Evolutionary conservation across 2,113 vertebrate species (phyloP).

Genomic region (Thunnus thynnus): DNA sequence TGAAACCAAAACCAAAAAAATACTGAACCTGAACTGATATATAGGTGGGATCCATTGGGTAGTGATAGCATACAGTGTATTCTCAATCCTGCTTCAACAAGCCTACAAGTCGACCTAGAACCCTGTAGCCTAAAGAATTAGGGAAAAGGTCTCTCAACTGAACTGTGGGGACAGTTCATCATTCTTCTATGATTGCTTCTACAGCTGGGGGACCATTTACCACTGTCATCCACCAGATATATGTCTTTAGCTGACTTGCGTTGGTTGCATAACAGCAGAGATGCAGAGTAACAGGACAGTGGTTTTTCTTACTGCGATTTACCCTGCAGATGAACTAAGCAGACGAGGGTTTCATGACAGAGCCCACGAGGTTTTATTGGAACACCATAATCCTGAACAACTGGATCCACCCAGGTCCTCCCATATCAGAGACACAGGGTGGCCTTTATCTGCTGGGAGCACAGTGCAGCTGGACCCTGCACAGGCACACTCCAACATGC

Average conservation of each 20-base stretch:
- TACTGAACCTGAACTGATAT: neutral
- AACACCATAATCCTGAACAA: conserved; percentile 46
- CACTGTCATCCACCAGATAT: conserved; percentile 15
- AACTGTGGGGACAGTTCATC: neutral
- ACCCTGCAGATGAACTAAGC: conserved; percentile 41
- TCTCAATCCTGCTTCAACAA: neutral
- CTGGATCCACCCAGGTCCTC: conserved; percentile 32
- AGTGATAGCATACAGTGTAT: too few relatives aligned
- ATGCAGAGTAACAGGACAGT: conserved; percentile 28
- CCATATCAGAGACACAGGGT: conserved; percentile 26
- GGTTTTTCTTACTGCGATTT: conserved; percentile 21
- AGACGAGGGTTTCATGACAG: conserved; percentile 1
- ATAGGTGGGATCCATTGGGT: neutral
- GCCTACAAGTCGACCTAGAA: neutral
- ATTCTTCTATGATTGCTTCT: neutral
- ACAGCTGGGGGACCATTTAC: conserved; percentile 32
- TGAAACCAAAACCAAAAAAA: too few relatives aligned
- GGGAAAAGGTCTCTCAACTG: conserved; percentile 7
- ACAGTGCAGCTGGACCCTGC: conserved; percentile 35
- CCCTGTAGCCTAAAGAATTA: neutral
- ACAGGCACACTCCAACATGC: neutral
- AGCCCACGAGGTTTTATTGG: conserved; percentile 23
- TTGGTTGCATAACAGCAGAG: conserved; percentile 49
- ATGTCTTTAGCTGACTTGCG: conserved; percentile 4
- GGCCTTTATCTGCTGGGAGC: conserved; percentile 19